Percentiles rank a stretch among this genome's conserved stretches.
Conservation (phyloP, 1,140 invertebrate genomes). For the Brachionus paranguensis region DNA sequence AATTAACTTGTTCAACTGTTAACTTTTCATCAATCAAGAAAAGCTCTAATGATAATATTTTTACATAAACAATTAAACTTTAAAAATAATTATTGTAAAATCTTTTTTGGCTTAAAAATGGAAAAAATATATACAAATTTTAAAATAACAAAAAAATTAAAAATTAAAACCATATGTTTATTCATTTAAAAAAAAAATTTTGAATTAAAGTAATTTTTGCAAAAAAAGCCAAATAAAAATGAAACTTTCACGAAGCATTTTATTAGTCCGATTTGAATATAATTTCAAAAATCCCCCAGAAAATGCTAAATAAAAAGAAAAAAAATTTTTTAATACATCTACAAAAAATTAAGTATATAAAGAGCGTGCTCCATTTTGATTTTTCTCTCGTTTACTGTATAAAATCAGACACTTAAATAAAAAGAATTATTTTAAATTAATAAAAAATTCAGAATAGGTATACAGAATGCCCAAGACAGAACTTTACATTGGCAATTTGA, state of each 20-base stretch:
- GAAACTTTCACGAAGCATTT: neutral
- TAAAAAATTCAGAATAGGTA: neutral
- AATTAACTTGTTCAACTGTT: too few species aligned
- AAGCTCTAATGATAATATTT: too few species aligned
- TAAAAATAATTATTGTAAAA: too few species aligned
- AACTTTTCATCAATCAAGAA: too few species aligned
- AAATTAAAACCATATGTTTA: too few species aligned
- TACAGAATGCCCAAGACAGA: conserved; percentile 32
- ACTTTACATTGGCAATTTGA: conserved; percentile 34
- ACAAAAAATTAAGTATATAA: neutral
- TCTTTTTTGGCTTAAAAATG: too few species aligned
- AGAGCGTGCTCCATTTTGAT: neutral
- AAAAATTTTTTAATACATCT: neutral
- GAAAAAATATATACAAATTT: too few species aligned
- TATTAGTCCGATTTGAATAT: neutral
- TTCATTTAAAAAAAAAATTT: too few species aligned
- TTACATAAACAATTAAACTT: too few species aligned
- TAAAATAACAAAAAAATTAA: too few species aligned
- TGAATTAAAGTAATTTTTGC: too few species aligned
- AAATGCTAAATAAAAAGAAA: neutral
- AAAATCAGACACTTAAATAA: neutral
- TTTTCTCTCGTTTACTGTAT: neutral
- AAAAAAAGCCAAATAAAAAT: neutral
- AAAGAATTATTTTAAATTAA: neutral
- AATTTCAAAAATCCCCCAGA: neutral